Evolutionary conservation across 2,888 invertebrate genomes (phyloP), one percentile per base, ranked within the genome.

Genomic region (Aelia acuminata): DNA sequence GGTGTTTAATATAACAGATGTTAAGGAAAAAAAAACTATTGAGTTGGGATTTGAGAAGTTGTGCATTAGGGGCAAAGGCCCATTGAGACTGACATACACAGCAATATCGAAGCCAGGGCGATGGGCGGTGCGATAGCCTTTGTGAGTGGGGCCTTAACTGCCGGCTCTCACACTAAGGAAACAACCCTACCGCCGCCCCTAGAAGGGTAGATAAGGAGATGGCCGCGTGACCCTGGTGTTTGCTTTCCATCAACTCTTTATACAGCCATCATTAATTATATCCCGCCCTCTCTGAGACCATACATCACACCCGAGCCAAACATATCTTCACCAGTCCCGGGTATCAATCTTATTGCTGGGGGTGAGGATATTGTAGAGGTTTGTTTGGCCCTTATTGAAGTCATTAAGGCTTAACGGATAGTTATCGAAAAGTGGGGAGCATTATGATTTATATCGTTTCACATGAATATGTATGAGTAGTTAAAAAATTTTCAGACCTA

Each of bases 171-270:
- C 63, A 70, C 63, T 35, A 70, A 70, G 63, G 63, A 70, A 80
- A 47, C 80, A 80, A 80, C 80, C 80, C 80, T 47, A 43, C 43
- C 80, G 80, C 43, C 63, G 63, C 63, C 63, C 80, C 80, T 75
- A 80, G 80, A 43, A 80, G 80, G 80, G 80, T 80, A 80, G 80
- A 80, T 80, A 80, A 80, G 80, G 43, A 80, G 80, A 31, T 70
- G 49, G 85, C 10, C 63, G 43, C 63, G 43, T 53, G 70, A 31
- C 57, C 57, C 47, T 48, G 13, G 22, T 80, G 80, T 80, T 80
- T 80, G 80, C 80, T 47, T 80, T 80, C 43, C 80, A 80, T 80
- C 80, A 47, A 47, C 80, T 80, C 80, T 80, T 80, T 80, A 80
- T 80, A 47, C 39, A 80, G 22, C n/a, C 43, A 80, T 80, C 80